A percentile compares a stretch with the other conserved stretches of the same genome.
These are phyloP conservation scores for Drosophila novamexicana DNA, from an alignment of 1,140 invertebrate species.

Conservation along the genomic window DNA sequence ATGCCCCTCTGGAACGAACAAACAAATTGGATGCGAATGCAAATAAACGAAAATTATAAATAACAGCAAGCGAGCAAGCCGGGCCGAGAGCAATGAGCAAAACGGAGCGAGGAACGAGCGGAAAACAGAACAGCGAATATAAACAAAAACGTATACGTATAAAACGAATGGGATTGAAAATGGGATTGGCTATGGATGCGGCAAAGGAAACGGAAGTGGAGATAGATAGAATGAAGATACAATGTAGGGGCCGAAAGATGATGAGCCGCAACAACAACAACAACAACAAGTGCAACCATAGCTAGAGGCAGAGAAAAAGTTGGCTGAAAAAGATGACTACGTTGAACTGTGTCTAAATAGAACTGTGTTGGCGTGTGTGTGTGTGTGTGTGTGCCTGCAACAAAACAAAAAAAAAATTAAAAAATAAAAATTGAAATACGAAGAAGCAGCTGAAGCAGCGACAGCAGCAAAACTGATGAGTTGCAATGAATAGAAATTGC, in stretches of 20 bases:
- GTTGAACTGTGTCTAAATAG: background rate
- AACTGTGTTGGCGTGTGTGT: conserved; percentile 15
- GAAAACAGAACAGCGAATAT: conserved; percentile 41
- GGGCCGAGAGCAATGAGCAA: conserved; percentile 19
- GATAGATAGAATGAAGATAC: conserved; percentile 3
- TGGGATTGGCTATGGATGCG: conserved; percentile 41
- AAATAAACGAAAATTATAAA: conserved; percentile 84
- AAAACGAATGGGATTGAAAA: conserved; percentile 36
- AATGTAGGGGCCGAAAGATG: conserved; percentile 34
- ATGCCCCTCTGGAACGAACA: conserved; percentile 56
- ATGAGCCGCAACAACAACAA: conserved; percentile 43
- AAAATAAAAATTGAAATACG: conserved; percentile 48
- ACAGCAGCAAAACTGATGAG: conserved; percentile 62
- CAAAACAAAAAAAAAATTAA: conserved; percentile 12
- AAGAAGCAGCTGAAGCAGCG: conserved; percentile 28
- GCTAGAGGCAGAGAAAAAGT: conserved; percentile 7
- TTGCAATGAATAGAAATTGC: conserved; percentile 84
- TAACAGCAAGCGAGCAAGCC: conserved; percentile 66
- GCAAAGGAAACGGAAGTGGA: conserved; percentile 6
- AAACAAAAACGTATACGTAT: conserved; percentile 40
- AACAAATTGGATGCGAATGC: conserved; percentile 84
- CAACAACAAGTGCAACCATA: conserved; percentile 34
- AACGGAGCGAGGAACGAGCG: conserved; percentile 13
- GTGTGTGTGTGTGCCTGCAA: conserved; percentile 14
- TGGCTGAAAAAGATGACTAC: conserved; percentile 23